These are phyloP conservation scores for Steatocranus sp. DNA, from an alignment of 2,797 vertebrate species.

Conservation along the genomic window DNA sequence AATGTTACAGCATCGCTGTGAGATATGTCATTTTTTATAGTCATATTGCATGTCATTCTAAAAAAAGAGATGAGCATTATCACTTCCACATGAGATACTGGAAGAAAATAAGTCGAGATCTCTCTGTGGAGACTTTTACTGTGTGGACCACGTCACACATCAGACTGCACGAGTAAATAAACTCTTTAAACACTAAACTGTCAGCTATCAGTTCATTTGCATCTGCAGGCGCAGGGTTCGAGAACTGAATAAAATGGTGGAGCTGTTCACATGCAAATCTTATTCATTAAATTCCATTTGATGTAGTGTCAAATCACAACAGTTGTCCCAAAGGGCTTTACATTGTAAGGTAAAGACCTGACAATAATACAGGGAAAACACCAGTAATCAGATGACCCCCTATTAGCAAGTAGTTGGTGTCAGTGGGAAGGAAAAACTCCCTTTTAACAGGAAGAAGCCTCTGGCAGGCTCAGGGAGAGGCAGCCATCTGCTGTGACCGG, in stretches of 20 bases:
- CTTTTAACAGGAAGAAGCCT: background rate
- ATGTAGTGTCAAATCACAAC: background rate
- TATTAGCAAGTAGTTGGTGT: background rate
- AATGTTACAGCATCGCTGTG: background rate
- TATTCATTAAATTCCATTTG: background rate
- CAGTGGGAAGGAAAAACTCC: background rate
- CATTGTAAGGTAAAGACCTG: background rate
- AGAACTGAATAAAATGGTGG: background rate
- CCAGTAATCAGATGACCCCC: background rate
- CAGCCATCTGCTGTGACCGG: background rate
- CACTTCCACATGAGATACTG: background rate
- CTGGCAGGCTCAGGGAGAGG: background rate
- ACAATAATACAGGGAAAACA: background rate
- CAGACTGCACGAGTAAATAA: background rate
- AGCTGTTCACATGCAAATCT: background rate
- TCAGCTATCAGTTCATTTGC: background rate
- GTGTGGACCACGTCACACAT: background rate
- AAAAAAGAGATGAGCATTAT: background rate
- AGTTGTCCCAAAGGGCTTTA: background rate
- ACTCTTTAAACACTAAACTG: background rate
- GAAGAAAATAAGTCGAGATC: background rate
- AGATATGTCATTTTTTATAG: background rate
- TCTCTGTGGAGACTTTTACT: background rate
- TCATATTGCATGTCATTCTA: background rate
- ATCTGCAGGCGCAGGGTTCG: background rate